Conservation (phyloP, 1,140 invertebrate genomes). For the Drosophila melanogaster region Release_6_plus_ISO1_MT NC_004354.4:17313001-17313500, state of each 20-base stretch:
- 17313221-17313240: too few relatives aligned
- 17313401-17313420: conserved; percentile 85
- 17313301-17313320: conserved; percentile 82
- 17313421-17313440: conserved; percentile 84
- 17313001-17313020: background rate
- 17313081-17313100: conserved; percentile 58
- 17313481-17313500: conserved; percentile 16
- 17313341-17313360: background rate
- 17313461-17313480: conserved; percentile 36
- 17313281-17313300: conserved; percentile 80
- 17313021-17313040: conserved; percentile 23
- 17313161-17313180: conserved; percentile 5
- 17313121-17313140: background rate
- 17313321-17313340: background rate
- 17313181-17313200: background rate
- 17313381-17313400: conserved; percentile 81
- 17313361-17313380: conserved; percentile 9
- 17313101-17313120: conserved; percentile 19
- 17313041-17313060: conserved; percentile 17
- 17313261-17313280: conserved; percentile 8
- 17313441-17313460: conserved; percentile 83
- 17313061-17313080: conserved; percentile 33
- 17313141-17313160: conserved; percentile 8
- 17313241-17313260: background rate
- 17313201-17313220: too few relatives aligned